phyloP scores from a whole-genome alignment of 2,797 vertebrate genomes.

The Galagoides demidoff region DNA sequence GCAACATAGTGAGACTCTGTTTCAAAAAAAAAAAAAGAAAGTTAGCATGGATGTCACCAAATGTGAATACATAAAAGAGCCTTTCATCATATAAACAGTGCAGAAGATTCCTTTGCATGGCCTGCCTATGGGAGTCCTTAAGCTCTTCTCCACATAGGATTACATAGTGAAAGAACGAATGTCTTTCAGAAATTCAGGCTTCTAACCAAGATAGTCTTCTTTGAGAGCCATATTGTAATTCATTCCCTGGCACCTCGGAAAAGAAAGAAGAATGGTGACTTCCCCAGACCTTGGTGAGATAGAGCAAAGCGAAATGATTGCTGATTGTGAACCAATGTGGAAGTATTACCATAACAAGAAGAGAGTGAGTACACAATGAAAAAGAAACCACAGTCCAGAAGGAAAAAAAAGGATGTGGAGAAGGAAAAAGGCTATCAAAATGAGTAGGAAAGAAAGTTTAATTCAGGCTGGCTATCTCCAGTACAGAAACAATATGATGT shows the following conservation, averaged over 20 bases:
- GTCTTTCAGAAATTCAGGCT: conserved; percentile 36
- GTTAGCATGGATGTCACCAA: background rate
- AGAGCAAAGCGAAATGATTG: background rate
- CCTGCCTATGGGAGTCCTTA: background rate
- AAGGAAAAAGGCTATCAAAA: background rate
- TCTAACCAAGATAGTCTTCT: conserved; percentile 32
- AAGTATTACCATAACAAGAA: background rate
- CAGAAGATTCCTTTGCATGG: background rate
- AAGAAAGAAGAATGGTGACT: background rate
- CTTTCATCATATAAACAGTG: background rate
- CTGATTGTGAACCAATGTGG: background rate
- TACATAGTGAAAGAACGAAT: background rate
- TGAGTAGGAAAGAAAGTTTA: background rate
- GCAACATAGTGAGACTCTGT: too few species aligned
- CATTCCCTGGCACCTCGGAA: background rate
- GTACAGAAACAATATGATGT: background rate
- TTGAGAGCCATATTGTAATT: background rate
- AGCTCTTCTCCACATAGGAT: background rate
- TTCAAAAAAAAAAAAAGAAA: background rate
- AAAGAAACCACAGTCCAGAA: background rate
- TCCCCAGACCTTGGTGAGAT: background rate
- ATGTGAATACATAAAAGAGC: background rate
- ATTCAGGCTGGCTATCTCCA: background rate
- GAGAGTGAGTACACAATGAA: background rate
- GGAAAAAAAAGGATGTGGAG: background rate